Evolutionary conservation across 2,797 vertebrate species (phyloP), one percentile per base, ranked within the genome.

Genomic region (Pseudochaenichthys georgianus): DNA sequence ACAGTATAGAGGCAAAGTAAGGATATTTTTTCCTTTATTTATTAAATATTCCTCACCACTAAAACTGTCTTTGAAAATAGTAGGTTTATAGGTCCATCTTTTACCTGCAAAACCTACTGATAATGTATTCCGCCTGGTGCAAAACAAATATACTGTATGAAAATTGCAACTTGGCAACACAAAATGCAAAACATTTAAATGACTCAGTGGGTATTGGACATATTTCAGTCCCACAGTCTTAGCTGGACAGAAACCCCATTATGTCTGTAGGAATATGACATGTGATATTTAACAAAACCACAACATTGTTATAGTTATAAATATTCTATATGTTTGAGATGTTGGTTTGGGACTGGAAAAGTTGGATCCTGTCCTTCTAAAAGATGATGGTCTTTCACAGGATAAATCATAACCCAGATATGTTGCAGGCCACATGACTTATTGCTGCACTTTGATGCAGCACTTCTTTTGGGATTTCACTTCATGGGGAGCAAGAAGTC

Each of bases 211-310:
- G 10, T 51, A 19, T 15, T 43, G 11, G 2, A 28, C 5, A 28
- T 15, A 28, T 19, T 52, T 45, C 9, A 21, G n/a, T 54, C n/a
- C 9, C 13, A 31, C 12, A 19, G 17, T 48, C 0, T 11, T 19
- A 65, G 28, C 50, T 53, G 19, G 19, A 71, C 19, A 60, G 47
- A 54, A 48, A 70, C 19, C 28, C 41, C 13, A 57, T 76, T 53
- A 63, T 57, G 71, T 60, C 53, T 23, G n/a, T 7, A 43, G 54
- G 47, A 73, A 67, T 28, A 57, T 66, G 65, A 65, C 45, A 73
- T 52, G 8, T 23, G 9, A 73, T 62, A 60, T 54, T 4, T 48
- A 50, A 41, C 11, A 19, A 50, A 64, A 53, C 31, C 31, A 66
- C 43, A 60, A n/a, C 50, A 38, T 46, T 21, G 34, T 34, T 50